Conservation (phyloP, 2,888 invertebrate genomes). For the Sesia apiformis region DNA sequence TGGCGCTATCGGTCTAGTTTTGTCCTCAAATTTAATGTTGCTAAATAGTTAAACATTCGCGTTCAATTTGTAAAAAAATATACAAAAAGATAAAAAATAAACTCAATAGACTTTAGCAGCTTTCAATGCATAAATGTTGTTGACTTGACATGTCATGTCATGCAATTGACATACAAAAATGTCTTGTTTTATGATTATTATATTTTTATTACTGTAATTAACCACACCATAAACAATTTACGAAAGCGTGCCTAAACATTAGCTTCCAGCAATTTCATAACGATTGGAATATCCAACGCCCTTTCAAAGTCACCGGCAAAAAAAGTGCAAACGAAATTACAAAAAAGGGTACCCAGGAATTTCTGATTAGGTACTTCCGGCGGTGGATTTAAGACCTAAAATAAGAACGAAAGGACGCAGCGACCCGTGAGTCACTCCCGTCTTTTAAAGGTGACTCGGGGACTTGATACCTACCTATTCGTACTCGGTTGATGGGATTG, state of each 20-base stretch:
- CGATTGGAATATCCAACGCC: neutral
- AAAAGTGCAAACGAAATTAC: conserved; percentile 29
- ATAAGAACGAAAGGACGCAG: conserved; percentile 55
- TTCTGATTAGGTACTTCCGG: conserved; percentile 63
- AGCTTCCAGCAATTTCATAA: neutral
- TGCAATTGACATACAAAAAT: no score
- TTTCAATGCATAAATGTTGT: no score
- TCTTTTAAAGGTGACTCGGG: conserved; percentile 35
- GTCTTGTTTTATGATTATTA: no score
- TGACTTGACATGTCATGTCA: no score
- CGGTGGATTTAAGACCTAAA: conserved; percentile 40
- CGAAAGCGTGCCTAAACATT: neutral
- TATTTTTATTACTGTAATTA: neutral
- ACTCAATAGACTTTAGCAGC: no score
- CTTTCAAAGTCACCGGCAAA: conserved; percentile 1
- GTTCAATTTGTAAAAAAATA: no score
- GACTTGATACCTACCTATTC: neutral
- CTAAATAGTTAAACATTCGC: no score
- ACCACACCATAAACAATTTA: neutral
- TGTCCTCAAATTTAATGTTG: no score
- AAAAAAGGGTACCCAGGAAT: conserved; percentile 49
- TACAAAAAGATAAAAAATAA: no score
- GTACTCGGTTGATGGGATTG: neutral
- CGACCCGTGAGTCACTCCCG: conserved; percentile 39
- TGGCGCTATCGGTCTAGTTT: no score